Percentiles rank a stretch among this genome's conserved stretches.
Conservation (phyloP, 2,888 invertebrate species). For the Parapristionchus giblindavisi region DNA sequence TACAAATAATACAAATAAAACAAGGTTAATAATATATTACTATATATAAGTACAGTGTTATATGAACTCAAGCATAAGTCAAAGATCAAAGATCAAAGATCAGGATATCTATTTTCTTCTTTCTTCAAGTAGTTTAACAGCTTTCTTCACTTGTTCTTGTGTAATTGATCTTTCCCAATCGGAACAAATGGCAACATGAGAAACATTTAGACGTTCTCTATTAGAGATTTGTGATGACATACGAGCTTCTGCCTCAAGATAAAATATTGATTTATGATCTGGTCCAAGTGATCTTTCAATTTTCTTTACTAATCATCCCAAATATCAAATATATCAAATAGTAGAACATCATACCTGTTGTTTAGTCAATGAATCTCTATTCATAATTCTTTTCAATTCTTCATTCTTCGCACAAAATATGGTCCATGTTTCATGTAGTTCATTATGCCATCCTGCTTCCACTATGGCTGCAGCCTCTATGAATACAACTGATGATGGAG, state of each 20-base stretch:
- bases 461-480: slow-evolving; percentile 35
- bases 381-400: background rate
- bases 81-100: background rate
- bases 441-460: slow-evolving; percentile 28
- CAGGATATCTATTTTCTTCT: slow-evolving; percentile 7
- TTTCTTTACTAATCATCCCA: background rate
- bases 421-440: slow-evolving; percentile 34
- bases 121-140: slow-evolving; percentile 11
- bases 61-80: background rate
- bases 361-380: background rate
- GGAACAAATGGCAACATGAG: slow-evolving; percentile 28
- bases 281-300: background rate
- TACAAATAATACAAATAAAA: too few species aligned
- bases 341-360: background rate
- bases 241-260: slow-evolving; percentile 33
- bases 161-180: slow-evolving; percentile 32
- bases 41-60: background rate
- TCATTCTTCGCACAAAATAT: slow-evolving; percentile 33
- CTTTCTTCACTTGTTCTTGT: slow-evolving; percentile 31
- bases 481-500: slow-evolving; percentile 22
- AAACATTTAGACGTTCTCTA: background rate
- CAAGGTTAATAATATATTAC: too few species aligned
- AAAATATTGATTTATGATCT: background rate
- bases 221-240: slow-evolving; percentile 18
- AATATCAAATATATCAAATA: too few species aligned